These are phyloP conservation scores for Phasia obesa DNA, from an alignment of 2,888 invertebrate species.

Conservation along the genomic window DNA sequence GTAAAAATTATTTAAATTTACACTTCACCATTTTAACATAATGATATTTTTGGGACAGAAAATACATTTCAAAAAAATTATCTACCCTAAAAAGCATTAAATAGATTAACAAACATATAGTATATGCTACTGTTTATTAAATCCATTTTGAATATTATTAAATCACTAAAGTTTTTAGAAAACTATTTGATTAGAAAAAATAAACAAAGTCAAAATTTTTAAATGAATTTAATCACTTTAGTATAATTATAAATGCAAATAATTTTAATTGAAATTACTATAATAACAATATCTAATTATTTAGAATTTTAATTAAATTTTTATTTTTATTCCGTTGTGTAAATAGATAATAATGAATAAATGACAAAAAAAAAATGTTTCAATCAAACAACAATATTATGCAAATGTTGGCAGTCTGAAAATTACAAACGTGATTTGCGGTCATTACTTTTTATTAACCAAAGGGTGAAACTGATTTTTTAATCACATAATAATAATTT, in stretches of 20 bases:
- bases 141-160: no score
- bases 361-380: not conserved
- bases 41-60: no score
- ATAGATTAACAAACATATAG: no score
- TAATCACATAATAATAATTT: not conserved
- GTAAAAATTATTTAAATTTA: no score
- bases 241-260: slow-evolving; percentile 29
- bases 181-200: not conserved
- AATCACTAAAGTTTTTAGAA: no score
- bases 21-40: no score
- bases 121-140: no score
- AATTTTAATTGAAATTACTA: slow-evolving; percentile 39
- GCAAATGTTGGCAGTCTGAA: slow-evolving; percentile 27
- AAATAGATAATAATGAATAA: slow-evolving; percentile 19
- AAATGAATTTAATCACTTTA: slow-evolving; percentile 3
- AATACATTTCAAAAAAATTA: no score
- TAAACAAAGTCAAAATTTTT: not conserved
- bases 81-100: no score
- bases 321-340: slow-evolving; percentile 2
- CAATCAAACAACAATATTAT: not conserved
- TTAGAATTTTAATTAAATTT: slow-evolving; percentile 48
- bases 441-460: slow-evolving; percentile 9
- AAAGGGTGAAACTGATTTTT: slow-evolving; percentile 6
- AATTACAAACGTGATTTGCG: slow-evolving; percentile 51
- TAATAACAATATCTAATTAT: slow-evolving; percentile 40